phyloP scores from a whole-genome alignment of 2,888 invertebrate species.

The Epirrhoe tristata region DNA sequence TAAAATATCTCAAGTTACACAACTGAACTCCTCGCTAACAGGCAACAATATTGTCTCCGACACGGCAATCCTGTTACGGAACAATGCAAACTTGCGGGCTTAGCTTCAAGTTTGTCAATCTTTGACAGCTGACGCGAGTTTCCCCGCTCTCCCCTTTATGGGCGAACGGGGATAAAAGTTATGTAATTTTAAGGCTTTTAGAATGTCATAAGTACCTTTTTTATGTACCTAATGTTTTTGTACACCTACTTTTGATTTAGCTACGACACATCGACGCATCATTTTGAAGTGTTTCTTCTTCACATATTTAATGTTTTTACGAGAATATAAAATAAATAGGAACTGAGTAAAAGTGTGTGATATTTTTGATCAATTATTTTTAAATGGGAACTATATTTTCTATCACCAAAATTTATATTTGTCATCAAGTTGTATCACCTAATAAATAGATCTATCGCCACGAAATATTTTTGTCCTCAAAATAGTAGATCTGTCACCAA shows the following conservation, averaged over 20 bases:
- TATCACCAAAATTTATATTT: no score
- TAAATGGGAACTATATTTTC: no score
- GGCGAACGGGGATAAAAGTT: slow-evolving; percentile 15
- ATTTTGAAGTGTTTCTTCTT: no score
- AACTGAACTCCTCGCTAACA: slow-evolving; percentile 14
- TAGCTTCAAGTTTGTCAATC: slow-evolving; percentile 28
- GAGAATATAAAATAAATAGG: no score
- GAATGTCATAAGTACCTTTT: background rate
- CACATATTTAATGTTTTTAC: no score
- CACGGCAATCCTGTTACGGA: slow-evolving; percentile 30
- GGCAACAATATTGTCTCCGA: slow-evolving; percentile 25
- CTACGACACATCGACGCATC: background rate
- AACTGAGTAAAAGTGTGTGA: no score
- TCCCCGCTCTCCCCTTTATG: slow-evolving; percentile 16
- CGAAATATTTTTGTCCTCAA: no score
- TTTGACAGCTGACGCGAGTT: slow-evolving; percentile 29
- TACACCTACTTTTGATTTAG: background rate
- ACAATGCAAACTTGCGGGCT: slow-evolving; percentile 29
- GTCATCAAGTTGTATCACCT: no score
- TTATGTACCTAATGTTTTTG: background rate
- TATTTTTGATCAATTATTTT: no score
- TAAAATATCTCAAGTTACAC: slow-evolving; percentile 6
- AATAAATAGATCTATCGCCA: no score
- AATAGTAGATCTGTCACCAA: no score
- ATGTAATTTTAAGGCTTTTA: slow-evolving; percentile 10